These are phyloP conservation scores for Penaeus indicus DNA, from an alignment of 1,140 invertebrate genomes.

Conservation along the genomic window DNA sequence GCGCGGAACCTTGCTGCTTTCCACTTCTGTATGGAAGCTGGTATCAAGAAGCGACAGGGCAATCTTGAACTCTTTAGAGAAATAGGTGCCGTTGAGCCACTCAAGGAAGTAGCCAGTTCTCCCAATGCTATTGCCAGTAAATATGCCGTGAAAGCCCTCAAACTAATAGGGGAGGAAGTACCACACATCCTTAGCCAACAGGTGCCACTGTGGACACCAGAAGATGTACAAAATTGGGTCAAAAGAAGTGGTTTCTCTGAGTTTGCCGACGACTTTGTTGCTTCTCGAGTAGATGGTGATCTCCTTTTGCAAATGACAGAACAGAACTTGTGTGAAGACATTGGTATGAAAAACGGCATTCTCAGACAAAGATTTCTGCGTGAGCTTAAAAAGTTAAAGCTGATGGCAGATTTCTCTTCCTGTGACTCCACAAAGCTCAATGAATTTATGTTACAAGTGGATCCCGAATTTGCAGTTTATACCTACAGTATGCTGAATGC, in stretches of 20 bases:
- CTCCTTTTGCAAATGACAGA: constrained; percentile 93
- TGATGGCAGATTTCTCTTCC: constrained; percentile 97
- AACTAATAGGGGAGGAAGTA: constrained; percentile 95
- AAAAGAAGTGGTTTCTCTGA: constrained; percentile 95
- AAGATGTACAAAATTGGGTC: constrained; percentile 98
- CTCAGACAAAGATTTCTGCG: constrained; percentile 92
- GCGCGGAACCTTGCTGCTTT: constrained; percentile 97
- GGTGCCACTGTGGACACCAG: constrained; percentile 96
- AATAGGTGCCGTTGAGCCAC: constrained; percentile 94
- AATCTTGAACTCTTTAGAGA: constrained; percentile 94
- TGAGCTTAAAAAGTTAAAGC: constrained; percentile 94
- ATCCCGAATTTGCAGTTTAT: constrained; percentile 93
- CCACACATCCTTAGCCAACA: constrained; percentile 98
- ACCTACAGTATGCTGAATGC: constrained; percentile 97
- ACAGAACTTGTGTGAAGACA: constrained; percentile 91
- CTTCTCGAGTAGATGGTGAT: constrained; percentile 98
- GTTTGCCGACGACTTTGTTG: constrained; percentile 85
- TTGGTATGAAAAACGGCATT: constrained; percentile 94
- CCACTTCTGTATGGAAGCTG: constrained; percentile 99
- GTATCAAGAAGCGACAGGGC: constrained; percentile 96
- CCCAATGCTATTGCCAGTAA: constrained; percentile 98
- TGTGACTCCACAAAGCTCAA: constrained; percentile 93
- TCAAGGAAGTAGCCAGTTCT: constrained; percentile 97
- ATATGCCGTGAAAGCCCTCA: constrained; percentile 95
- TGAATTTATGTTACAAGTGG: constrained; percentile 88